phyloP scores from a whole-genome alignment of 2,888 invertebrate species.

The Ellobium chinense region DNA sequence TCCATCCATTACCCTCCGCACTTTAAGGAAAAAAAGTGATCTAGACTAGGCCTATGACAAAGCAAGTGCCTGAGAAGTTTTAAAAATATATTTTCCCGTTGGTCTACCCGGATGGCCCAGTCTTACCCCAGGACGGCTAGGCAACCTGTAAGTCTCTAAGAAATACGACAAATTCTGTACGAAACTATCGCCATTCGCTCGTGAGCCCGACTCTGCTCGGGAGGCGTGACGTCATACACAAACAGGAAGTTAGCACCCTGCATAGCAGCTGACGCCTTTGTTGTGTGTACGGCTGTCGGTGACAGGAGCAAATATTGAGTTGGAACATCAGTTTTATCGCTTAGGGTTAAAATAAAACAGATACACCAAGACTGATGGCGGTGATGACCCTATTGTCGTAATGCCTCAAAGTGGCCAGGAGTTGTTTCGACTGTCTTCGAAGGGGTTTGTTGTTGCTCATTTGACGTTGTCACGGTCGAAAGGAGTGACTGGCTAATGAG shows the following conservation, averaged over 20 bases:
- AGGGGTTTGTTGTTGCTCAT: slow-evolving; percentile 28
- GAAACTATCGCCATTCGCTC: not conserved
- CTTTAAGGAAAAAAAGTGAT: too few relatives aligned
- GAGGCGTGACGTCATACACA: slow-evolving; percentile 52
- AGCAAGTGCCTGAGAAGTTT: too few relatives aligned
- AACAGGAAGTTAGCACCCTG: slow-evolving; percentile 54
- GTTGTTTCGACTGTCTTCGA: slow-evolving; percentile 9
- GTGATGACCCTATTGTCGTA: not conserved
- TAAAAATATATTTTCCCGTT: too few relatives aligned
- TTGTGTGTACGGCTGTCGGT: slow-evolving; percentile 37
- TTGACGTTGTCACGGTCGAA: slow-evolving; percentile 3
- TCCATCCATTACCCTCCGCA: too few relatives aligned
- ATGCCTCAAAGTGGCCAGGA: slow-evolving; percentile 21
- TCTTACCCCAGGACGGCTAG: too few relatives aligned
- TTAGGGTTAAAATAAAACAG: not conserved
- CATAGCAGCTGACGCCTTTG: slow-evolving; percentile 50
- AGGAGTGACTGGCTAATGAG: not conserved
- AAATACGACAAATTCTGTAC: too few relatives aligned
- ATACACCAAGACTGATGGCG: slow-evolving; percentile 24
- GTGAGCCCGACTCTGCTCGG: not conserved
- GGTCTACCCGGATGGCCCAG: too few relatives aligned
- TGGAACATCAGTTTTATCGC: not conserved
- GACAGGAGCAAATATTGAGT: not conserved
- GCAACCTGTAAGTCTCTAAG: too few relatives aligned
- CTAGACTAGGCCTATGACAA: too few relatives aligned